Conservation (phyloP, 2,113 vertebrate species). For the Hippoglossus stenolepis region DNA sequence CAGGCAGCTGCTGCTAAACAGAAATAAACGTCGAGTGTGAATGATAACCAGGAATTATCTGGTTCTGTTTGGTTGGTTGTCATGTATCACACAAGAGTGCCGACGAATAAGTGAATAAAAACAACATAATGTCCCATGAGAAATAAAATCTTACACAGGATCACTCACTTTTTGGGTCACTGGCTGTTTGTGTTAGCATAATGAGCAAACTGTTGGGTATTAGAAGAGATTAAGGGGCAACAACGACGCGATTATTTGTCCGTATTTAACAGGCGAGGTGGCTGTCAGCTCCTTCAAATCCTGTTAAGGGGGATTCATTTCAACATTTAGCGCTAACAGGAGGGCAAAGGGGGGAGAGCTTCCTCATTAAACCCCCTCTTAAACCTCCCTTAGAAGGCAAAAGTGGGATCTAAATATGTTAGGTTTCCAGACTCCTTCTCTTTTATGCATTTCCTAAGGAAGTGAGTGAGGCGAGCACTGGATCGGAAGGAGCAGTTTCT, state of each 20-base stretch:
- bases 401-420: conserved; percentile 7
- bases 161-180: conserved; percentile 16
- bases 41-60: background rate
- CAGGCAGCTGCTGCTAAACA: conserved; percentile 8
- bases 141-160: background rate
- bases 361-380: background rate
- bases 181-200: conserved; percentile 41
- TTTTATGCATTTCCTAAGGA: background rate
- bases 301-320: conserved; percentile 27
- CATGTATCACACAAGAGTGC: background rate
- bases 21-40: background rate
- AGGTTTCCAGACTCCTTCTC: background rate
- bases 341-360: conserved; percentile 1
- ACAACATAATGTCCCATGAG: background rate
- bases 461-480: conserved; percentile 9
- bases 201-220: conserved; percentile 46
- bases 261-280: conserved; percentile 25
- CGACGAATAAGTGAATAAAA: conserved; percentile 17
- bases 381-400: background rate
- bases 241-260: conserved; percentile 32
- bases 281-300: conserved; percentile 38
- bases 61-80: background rate
- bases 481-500: conserved; percentile 38
- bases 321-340: conserved; percentile 11
- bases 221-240: conserved; percentile 53